Evolutionary conservation across 2,113 vertebrate genomes (phyloP).

Genomic region (Dicerorhinus sumatrensis): DNA sequence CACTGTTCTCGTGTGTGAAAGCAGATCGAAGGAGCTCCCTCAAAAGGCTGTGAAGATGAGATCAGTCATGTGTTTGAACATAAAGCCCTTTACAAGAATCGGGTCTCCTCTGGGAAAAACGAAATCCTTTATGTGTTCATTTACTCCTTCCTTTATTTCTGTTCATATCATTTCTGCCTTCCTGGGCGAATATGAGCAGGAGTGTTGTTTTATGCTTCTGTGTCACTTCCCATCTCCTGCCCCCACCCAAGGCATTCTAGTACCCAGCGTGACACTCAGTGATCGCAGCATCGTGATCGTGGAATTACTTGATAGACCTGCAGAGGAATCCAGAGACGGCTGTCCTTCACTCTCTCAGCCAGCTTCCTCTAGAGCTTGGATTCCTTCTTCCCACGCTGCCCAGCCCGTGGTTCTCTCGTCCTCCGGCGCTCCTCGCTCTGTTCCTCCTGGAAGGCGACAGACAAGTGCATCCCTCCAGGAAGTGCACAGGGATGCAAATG

Average conservation of each 20-base stretch:
- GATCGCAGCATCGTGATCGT: not conserved
- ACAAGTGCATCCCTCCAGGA: not conserved
- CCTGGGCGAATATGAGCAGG: not conserved
- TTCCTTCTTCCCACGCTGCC: not conserved
- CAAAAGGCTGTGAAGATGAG: not conserved
- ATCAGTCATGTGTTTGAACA: not conserved
- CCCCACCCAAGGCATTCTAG: not conserved
- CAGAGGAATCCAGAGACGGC: not conserved
- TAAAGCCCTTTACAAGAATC: not conserved
- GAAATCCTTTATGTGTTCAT: not conserved
- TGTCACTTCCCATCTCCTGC: not conserved
- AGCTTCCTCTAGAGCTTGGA: not conserved
- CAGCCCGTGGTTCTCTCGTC: not conserved
- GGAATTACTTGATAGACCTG: not conserved
- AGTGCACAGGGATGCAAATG: not conserved
- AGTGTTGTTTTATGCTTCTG: not conserved
- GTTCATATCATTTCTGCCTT: not conserved
- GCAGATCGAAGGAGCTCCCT: too few species aligned
- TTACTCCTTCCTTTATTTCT: not conserved
- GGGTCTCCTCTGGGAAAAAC: not conserved
- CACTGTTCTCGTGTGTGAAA: not conserved
- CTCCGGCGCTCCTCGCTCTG: not conserved
- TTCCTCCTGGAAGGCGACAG: not conserved
- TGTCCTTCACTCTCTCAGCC: too few species aligned
- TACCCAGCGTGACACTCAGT: not conserved